phyloP scores from a whole-genome alignment of 2,797 vertebrate genomes.

The Bufotes viridis region DNA sequence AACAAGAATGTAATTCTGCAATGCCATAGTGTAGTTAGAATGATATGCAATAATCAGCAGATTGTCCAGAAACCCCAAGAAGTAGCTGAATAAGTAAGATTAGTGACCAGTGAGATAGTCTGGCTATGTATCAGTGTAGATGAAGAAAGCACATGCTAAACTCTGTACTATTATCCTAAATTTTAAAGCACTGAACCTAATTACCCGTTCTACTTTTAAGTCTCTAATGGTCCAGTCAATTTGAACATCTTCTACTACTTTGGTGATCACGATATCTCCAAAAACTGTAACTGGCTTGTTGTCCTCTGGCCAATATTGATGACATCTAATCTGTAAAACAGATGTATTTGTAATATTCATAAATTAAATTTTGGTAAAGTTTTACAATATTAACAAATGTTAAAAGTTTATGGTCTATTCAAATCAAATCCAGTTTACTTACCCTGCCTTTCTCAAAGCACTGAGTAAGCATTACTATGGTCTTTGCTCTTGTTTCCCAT shows the following conservation, averaged over 20 bases:
- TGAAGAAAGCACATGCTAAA: background rate
- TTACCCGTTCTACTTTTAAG: constrained; percentile 96
- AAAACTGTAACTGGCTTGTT: constrained; percentile 97
- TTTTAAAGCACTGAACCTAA: background rate
- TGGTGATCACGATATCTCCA: constrained; percentile 97
- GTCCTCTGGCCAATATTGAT: constrained; percentile 98
- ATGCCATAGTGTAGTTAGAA: no score
- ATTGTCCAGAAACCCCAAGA: no score
- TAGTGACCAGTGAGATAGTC: no score
- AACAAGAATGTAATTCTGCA: background rate
- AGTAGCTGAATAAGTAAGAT: no score
- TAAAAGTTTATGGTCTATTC: background rate
- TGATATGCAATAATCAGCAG: no score
- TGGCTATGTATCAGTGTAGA: background rate
- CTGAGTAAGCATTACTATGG: constrained; percentile 95
- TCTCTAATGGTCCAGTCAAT: constrained; percentile 96
- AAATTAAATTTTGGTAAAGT: no score
- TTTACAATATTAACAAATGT: background rate
- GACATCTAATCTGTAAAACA: constrained; percentile 89
- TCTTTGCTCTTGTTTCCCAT: constrained; percentile 95
- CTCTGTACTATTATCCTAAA: background rate
- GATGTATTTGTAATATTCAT: constrained; percentile 39
- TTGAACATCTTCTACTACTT: constrained; percentile 88
- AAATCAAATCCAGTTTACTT: constrained; percentile 69
- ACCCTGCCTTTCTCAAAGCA: constrained; percentile 98